Conservation (phyloP, 2,797 vertebrate genomes). For the Potorous gilbertii region DNA sequence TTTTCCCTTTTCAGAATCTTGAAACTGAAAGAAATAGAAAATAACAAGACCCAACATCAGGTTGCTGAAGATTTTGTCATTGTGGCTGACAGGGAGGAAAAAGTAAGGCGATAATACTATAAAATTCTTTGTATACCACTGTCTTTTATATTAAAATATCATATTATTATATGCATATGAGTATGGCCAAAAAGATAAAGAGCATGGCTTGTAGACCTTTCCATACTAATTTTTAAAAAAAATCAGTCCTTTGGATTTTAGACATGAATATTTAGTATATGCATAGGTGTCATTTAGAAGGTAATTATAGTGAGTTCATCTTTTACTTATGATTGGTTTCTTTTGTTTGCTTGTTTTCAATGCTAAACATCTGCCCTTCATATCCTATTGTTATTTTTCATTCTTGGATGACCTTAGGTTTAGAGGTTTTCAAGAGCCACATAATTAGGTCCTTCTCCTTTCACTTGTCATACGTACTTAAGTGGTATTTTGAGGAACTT, state of each 20-base stretch:
- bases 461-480: conserved; percentile 34
- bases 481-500: conserved; percentile 2
- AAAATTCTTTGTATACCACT: conserved; percentile 49
- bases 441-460: conserved; percentile 24
- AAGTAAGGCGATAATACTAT: conserved; percentile 85
- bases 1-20: conserved; percentile 87
- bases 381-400: conserved; percentile 9
- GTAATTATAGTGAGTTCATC: conserved; percentile 43
- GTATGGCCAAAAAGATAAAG: conserved; percentile 9
- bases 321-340: conserved; percentile 55
- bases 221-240: background rate
- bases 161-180: conserved; percentile 37
- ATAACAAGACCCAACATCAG: conserved; percentile 85
- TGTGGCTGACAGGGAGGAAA: conserved; percentile 86
- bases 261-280: background rate
- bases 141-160: background rate
- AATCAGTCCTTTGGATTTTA: background rate
- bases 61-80: conserved; percentile 92
- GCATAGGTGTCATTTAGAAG: conserved; percentile 23
- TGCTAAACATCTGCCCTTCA: conserved; percentile 42
- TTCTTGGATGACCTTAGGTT: conserved; percentile 28
- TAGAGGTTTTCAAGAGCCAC: conserved; percentile 20
- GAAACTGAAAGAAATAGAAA: conserved; percentile 89
- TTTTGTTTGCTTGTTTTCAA: conserved; percentile 52
- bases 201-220: conserved; percentile 12